Percentiles rank a stretch among this genome's conserved stretches.
phyloP scores from a whole-genome alignment of 2,797 vertebrate species.

The Neomorphus geoffroyi region DNA sequence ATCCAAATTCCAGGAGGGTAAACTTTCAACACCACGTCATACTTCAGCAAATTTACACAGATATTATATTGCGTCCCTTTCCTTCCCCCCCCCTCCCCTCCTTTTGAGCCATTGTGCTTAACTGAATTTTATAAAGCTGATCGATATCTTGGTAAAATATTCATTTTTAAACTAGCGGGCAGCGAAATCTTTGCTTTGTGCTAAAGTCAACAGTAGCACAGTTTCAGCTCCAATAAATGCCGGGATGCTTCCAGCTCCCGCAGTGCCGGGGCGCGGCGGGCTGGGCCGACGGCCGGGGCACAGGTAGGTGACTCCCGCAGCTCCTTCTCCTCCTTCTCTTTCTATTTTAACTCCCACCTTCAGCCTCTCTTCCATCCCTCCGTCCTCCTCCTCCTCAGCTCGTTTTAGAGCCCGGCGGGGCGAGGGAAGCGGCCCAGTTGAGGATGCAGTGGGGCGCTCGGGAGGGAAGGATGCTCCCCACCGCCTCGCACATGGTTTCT shows the following conservation, averaged over 20 bases:
- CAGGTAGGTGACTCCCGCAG: constrained; percentile 79
- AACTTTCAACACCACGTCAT: constrained; percentile 90
- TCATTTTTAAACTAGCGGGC: constrained; percentile 96
- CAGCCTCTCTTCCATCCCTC: not conserved
- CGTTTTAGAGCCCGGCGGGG: not conserved
- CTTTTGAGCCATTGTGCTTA: constrained; percentile 88
- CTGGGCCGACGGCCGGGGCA: constrained; percentile 65
- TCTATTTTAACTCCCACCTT: not conserved
- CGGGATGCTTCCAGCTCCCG: constrained; percentile 83
- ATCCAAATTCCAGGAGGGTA: constrained; percentile 93
- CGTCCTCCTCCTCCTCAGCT: not conserved
- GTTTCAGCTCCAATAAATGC: constrained; percentile 98
- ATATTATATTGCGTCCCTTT: constrained; percentile 89
- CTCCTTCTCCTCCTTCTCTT: not conserved
- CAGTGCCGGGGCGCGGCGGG: constrained; percentile 73
- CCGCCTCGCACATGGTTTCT: not conserved
- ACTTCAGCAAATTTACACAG: constrained; percentile 96
- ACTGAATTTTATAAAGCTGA: constrained; percentile 96
- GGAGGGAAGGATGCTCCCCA: not conserved
- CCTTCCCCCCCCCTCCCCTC: constrained; percentile 33
- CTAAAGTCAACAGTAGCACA: constrained; percentile 98
- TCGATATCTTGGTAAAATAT: constrained; percentile 99
- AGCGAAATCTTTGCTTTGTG: constrained; percentile 99
- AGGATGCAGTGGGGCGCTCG: not conserved
- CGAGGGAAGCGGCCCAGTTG: no score